Evolutionary conservation across 1,140 invertebrate species (phyloP).

Genomic region (Hylaeus anthracinus): DNA sequence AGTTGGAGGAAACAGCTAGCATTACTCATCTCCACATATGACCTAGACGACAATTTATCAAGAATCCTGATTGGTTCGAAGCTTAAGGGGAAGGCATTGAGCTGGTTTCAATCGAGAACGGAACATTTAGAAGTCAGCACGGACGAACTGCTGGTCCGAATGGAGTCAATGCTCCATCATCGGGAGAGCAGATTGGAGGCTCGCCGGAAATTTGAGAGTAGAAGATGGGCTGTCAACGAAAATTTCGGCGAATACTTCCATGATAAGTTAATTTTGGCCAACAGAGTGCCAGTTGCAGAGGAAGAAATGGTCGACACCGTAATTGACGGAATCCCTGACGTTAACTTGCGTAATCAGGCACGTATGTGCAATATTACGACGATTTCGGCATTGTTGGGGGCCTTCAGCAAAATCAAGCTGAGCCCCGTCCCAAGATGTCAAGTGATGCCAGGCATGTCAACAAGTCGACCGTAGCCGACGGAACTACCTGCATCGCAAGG

Average conservation of each 20-base stretch:
- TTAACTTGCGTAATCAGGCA: constrained; percentile 42
- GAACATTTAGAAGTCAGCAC: constrained; percentile 24
- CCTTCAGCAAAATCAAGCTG: background rate
- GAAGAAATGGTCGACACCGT: constrained; percentile 33
- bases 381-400: background rate
- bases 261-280: constrained; percentile 40
- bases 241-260: constrained; percentile 43
- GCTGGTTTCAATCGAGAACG: constrained; percentile 40
- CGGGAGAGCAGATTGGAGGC: constrained; percentile 7
- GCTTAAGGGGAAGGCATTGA: constrained; percentile 38
- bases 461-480: background rate
- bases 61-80: constrained; percentile 43
- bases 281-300: constrained; percentile 16
- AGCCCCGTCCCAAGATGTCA: background rate
- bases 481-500: background rate
- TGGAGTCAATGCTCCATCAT: constrained; percentile 24
- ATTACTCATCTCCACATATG: constrained; percentile 20
- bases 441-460: background rate
- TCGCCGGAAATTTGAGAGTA: constrained; percentile 25
- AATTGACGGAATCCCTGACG: constrained; percentile 40
- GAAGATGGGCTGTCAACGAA: constrained; percentile 30
- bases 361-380: constrained; percentile 27
- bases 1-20: constrained; percentile 32
- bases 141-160: constrained; percentile 24
- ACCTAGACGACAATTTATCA: constrained; percentile 30